Conservation (phyloP, 2,113 vertebrate genomes). For the Caranx ignobilis region DNA sequence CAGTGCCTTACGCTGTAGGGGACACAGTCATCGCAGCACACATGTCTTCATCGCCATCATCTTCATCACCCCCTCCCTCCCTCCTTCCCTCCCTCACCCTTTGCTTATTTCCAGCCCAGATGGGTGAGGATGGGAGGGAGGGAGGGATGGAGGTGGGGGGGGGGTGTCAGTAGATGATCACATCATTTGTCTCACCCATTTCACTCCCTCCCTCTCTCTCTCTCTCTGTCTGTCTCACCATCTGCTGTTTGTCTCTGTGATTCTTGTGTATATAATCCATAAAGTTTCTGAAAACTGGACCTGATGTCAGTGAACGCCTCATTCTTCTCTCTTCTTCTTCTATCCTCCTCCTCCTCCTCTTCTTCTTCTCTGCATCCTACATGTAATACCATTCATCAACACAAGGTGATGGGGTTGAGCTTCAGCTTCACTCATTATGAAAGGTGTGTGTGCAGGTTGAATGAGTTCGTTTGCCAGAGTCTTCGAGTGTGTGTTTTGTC, state of each 20-base stretch:
- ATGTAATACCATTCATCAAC: conserved; percentile 33
- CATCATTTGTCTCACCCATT: conserved; percentile 41
- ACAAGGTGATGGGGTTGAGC: conserved; percentile 60
- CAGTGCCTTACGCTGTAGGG: conserved; percentile 81
- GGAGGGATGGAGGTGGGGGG: not conserved
- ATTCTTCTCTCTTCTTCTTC: not conserved
- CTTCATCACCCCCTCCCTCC: conserved; percentile 14
- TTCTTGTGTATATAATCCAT: conserved; percentile 76
- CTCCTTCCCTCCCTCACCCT: not conserved
- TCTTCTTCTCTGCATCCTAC: not conserved
- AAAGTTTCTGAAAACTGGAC: conserved; percentile 77
- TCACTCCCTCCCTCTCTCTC: conserved; percentile 1
- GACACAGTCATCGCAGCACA: conserved; percentile 44
- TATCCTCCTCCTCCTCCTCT: not conserved
- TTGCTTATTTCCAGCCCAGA: not conserved
- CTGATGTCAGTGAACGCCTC: conserved; percentile 27
- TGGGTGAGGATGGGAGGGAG: not conserved
- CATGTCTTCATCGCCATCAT: conserved; percentile 31
- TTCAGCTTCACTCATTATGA: not conserved
- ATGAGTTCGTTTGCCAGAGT: conserved; percentile 29
- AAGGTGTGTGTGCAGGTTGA: conserved; percentile 17
- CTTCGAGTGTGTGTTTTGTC: not conserved
- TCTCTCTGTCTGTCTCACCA: conserved; percentile 22
- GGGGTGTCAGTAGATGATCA: conserved; percentile 2
- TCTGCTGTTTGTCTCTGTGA: conserved; percentile 70